Conservation (phyloP, 2,797 vertebrate species). For the Artibeus lituratus region DNA sequence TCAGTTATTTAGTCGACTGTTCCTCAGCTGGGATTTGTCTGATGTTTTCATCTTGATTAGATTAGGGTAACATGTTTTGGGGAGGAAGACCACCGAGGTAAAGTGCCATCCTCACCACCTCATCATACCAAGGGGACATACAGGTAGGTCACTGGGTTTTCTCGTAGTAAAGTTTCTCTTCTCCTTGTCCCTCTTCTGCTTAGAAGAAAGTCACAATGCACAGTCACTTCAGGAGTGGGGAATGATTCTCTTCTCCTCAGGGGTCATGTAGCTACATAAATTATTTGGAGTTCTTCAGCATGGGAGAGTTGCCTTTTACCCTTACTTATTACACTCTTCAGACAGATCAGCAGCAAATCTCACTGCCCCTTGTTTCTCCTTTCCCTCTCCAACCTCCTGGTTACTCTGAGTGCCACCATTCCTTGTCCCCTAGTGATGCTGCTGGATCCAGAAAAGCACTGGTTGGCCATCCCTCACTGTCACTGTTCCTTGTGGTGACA, state of each 20-base stretch:
- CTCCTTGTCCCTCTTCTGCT: background rate
- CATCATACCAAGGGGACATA: background rate
- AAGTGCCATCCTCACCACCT: background rate
- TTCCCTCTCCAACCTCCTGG: background rate
- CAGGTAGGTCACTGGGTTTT: background rate
- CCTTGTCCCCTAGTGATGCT: background rate
- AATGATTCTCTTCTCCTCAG: background rate
- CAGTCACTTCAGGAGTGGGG: background rate
- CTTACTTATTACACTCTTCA: background rate
- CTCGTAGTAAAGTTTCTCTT: background rate
- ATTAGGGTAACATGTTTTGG: background rate
- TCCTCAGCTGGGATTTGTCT: background rate
- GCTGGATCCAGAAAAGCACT: background rate
- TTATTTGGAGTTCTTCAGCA: too few relatives aligned
- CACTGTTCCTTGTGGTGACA: background rate
- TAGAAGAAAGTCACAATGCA: background rate
- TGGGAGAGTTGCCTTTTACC: too few relatives aligned
- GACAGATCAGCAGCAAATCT: background rate
- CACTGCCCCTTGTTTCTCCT: background rate
- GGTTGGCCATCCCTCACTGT: background rate
- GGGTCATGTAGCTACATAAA: too few relatives aligned
- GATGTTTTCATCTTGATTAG: background rate
- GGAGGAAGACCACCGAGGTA: background rate
- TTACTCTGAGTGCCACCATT: accelerated
- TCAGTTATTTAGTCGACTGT: background rate